Conservation (phyloP, 2,113 vertebrate species). For the Dromas ardeola region DNA sequence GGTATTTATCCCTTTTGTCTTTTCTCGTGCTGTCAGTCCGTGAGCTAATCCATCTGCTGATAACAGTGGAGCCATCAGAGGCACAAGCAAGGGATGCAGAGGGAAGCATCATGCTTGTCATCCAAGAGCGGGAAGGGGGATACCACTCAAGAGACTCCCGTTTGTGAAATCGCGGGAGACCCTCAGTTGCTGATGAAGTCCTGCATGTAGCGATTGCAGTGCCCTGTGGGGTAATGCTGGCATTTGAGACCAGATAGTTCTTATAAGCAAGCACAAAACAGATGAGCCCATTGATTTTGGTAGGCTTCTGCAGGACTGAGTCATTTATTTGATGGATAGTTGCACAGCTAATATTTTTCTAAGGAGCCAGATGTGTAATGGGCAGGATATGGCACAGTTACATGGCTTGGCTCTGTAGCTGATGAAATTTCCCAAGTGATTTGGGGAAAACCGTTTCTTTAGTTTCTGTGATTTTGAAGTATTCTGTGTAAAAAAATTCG, state of each 20-base stretch:
- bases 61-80: background rate
- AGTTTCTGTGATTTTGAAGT: background rate
- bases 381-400: background rate
- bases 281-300: background rate
- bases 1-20: background rate
- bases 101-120: background rate
- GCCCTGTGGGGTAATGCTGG: background rate
- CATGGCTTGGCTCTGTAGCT: background rate
- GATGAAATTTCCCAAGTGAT: background rate
- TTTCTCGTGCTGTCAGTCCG: background rate
- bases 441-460: background rate
- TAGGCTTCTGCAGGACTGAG: background rate
- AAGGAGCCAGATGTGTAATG: background rate
- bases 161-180: background rate
- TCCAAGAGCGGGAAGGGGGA: background rate
- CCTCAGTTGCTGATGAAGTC: background rate
- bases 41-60: background rate
- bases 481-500: background rate
- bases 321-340: background rate
- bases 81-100: background rate
- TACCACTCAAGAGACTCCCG: background rate
- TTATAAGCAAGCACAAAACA: background rate
- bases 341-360: background rate
- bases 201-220: background rate
- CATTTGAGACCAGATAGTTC: background rate